These are phyloP conservation scores for Nesometra sesokonis DNA, from an alignment of 35 echinoderm and acorn worm species.

Conservation along the genomic window DNA sequence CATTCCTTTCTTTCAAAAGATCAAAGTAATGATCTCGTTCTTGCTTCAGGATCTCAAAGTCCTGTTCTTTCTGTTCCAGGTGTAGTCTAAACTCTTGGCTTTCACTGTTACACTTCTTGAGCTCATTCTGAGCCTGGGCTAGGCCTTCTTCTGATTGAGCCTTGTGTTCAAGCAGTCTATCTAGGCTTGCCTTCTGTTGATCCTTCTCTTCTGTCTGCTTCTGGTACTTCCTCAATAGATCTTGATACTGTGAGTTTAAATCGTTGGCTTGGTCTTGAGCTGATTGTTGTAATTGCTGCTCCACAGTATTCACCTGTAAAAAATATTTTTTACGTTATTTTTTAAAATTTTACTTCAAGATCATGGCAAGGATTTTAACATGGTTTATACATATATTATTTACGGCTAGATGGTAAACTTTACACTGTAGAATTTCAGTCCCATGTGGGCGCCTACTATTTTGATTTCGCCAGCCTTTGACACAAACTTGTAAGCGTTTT, in stretches of 20 bases:
- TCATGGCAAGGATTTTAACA: too few species aligned
- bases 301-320: conserved; percentile 10
- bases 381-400: too few species aligned
- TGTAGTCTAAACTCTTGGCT: neutral
- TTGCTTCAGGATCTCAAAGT: conserved; percentile 3
- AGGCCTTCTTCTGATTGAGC: neutral
- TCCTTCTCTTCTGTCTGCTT: neutral
- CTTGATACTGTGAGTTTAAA: neutral
- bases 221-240: neutral
- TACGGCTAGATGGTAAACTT: too few species aligned
- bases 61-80: neutral
- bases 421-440: too few species aligned
- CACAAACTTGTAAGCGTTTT: too few species aligned
- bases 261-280: conserved; percentile 4
- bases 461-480: too few species aligned
- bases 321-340: too few species aligned
- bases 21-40: conserved; percentile 27
- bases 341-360: too few species aligned
- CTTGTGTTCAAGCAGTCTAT: conserved; percentile 2
- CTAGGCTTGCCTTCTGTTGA: neutral
- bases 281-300: neutral
- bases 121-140: neutral
- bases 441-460: too few species aligned
- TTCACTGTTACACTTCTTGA: neutral
- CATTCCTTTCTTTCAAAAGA: conserved; percentile 21